A percentile compares a stretch with the other conserved stretches of the same genome.
Evolutionary conservation across 1,140 invertebrate species (phyloP).

Genomic region (Drosophila varians): DNA sequence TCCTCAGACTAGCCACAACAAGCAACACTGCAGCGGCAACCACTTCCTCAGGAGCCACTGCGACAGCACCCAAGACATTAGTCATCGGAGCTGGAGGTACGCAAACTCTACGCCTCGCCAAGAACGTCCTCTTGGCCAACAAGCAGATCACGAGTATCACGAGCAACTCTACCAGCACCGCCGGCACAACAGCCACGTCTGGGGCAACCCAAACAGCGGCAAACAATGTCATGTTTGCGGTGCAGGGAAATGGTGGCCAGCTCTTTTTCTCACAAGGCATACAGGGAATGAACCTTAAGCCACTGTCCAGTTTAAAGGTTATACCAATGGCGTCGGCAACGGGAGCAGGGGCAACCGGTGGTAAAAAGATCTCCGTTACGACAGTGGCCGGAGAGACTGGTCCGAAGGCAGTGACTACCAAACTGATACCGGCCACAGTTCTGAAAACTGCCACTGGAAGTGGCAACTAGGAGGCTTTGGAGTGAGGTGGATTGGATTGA

Average conservation of each 20-base stretch:
- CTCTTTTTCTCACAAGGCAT: constrained; percentile 85
- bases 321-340: constrained; percentile 75
- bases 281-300: constrained; percentile 88
- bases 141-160: constrained; percentile 25
- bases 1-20: constrained; percentile 64
- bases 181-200: constrained; percentile 15
- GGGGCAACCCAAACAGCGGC: constrained; percentile 23
- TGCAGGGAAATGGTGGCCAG: constrained; percentile 86
- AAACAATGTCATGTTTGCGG: constrained; percentile 86
- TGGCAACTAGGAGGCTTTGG: constrained; percentile 45
- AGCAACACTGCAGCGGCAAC: constrained; percentile 34
- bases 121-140: constrained; percentile 60
- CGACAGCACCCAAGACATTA: constrained; percentile 63
- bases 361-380: constrained; percentile 49
- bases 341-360: background rate
- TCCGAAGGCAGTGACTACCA: constrained; percentile 46
- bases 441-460: constrained; percentile 58
- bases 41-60: constrained; percentile 33
- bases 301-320: constrained; percentile 88
- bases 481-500: constrained; percentile 9
- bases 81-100: constrained; percentile 59
- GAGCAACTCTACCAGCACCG: constrained; percentile 19
- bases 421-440: constrained; percentile 56
- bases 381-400: constrained; percentile 12
- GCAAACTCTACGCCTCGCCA: constrained; percentile 70